These are phyloP conservation scores for Psammodynastes pulverulentus DNA, from an alignment of 2,113 vertebrate species.

Conservation along the genomic window DNA sequence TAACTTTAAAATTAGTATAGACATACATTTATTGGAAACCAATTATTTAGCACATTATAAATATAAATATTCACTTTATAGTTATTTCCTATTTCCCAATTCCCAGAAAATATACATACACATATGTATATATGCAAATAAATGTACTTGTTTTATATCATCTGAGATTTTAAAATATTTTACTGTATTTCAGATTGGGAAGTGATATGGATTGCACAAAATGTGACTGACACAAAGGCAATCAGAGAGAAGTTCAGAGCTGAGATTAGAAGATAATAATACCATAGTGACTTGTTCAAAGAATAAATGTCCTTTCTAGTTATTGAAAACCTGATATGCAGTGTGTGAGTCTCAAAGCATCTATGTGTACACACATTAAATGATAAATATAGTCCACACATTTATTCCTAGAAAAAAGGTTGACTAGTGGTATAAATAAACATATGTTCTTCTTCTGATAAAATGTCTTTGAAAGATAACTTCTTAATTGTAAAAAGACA, in stretches of 20 bases:
- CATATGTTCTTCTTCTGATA: not conserved
- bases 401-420: not conserved
- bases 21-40: constrained; percentile 28
- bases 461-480: not conserved
- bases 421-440: not conserved
- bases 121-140: not conserved
- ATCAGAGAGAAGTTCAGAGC: not conserved
- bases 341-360: not conserved
- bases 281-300: not conserved
- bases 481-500: not conserved
- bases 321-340: not conserved
- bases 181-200: not conserved
- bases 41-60: not conserved
- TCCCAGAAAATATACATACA: not conserved
- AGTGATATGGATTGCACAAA: not conserved
- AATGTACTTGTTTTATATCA: not conserved
- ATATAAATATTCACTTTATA: not conserved
- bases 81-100: not conserved
- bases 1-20: constrained; percentile 70
- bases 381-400: not conserved
- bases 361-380: not conserved
- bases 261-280: constrained; percentile 44
- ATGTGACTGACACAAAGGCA: not conserved
- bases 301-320: constrained; percentile 36
- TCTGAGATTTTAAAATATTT: not conserved